phyloP scores from a whole-genome alignment of 2,797 vertebrate species.

The Anguilla marmorata region DNA sequence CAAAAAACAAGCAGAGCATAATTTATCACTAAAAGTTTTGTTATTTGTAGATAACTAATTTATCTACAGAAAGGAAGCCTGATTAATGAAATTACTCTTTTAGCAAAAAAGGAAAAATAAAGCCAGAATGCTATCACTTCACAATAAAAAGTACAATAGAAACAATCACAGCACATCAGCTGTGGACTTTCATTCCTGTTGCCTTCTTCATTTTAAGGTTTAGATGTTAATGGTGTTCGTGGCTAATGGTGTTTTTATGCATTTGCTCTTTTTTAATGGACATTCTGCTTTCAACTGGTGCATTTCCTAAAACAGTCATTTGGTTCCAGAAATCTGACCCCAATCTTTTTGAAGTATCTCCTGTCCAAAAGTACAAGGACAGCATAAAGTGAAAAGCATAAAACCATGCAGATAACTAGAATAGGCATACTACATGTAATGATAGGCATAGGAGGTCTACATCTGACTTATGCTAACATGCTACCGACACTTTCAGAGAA shows the following conservation, averaged over 20 bases:
- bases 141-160: background rate
- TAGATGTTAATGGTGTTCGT: background rate
- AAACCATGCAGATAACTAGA: too few species aligned
- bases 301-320: background rate
- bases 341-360: background rate
- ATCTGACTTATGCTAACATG: background rate
- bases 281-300: background rate
- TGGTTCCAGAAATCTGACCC: background rate
- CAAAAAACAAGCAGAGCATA: background rate
- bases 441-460: too few species aligned
- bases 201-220: background rate
- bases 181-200: background rate
- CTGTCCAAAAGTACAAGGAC: background rate
- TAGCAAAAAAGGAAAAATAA: background rate
- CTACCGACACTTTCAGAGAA: background rate
- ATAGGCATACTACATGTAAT: too few species aligned
- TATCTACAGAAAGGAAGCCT: background rate
- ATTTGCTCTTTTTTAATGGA: background rate
- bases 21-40: background rate
- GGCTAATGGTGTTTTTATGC: background rate
- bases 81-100: background rate
- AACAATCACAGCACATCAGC: background rate
- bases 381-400: background rate
- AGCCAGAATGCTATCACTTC: background rate
- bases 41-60: background rate